Base-by-base conservation (phyloP, 1,140 invertebrate genomes). In the Medauroidea extradentata region DNA sequence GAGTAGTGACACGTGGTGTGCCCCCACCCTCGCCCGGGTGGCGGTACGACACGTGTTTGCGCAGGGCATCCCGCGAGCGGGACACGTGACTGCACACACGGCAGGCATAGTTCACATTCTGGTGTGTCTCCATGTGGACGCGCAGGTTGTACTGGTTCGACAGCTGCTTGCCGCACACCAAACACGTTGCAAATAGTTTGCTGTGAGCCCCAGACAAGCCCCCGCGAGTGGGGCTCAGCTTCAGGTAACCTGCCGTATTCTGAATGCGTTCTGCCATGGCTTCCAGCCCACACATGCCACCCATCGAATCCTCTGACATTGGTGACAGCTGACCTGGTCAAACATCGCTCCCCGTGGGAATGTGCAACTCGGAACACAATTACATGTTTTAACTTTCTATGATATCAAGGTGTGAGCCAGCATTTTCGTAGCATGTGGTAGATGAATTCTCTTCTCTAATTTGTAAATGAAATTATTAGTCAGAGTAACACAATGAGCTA, bases 91-190 rank as follows among this genome's bases (percentile, higher is more conserved):
- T 85, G 75, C 90, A 94, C 0, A 89, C 87, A 51, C 87, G 83
- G 70, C 91, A 93, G 19, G 90, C 89, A 71, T 81, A 86, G 54
- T 86, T 60, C 23, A 60, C 41, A 34, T 60, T 60, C 43, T 60
- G 58, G 34, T 60, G 58, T 2, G 90, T 93, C 70, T 93, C 91
- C 82, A 93, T 86, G 69, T 93, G 91, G 61, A 94, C 90, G 44
- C 90, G 79, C 65, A 93, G 75, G 75, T 94, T 94, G 74, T 94
- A 94, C 71, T 92, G 90, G 76, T 93, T 93, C 73, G 89, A 91
- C 29, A 93, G 78, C 58, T 91, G 88, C 73, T 93, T 93, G 65
- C 88, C 85, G 75, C 91, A 93, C 38, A 93, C 83, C 56, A 86
- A 83, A 73, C 91, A 93, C n/a, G 85, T 86, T n/a, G 84, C 84